phyloP scores from a whole-genome alignment of 2,797 vertebrate genomes.

The Lepus oiostolus region DNA sequence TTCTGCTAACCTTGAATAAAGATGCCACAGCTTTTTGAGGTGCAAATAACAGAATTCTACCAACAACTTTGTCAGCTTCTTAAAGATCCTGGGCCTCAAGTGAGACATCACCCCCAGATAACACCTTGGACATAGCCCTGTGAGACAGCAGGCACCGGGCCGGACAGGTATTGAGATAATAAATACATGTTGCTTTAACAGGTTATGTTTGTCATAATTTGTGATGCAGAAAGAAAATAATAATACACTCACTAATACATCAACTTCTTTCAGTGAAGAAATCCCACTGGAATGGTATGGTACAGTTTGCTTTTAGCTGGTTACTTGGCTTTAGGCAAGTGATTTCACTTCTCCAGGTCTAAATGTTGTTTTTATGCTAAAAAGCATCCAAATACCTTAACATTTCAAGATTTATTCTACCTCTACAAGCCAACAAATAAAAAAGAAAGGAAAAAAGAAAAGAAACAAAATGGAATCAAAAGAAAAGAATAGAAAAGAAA shows the following conservation, averaged over 20 bases:
- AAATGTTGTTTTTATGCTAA: neutral
- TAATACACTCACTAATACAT: neutral
- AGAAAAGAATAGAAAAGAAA: neutral
- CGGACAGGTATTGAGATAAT: neutral
- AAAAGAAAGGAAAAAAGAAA: neutral
- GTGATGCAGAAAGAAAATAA: neutral
- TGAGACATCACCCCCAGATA: neutral
- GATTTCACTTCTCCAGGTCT: slow-evolving; percentile 4
- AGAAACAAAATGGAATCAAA: neutral
- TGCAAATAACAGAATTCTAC: neutral
- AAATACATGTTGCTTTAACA: neutral
- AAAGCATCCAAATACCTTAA: neutral
- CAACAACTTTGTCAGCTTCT: neutral
- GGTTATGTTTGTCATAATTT: neutral
- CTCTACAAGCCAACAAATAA: neutral
- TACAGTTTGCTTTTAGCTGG: slow-evolving; percentile 9
- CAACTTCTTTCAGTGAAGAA: neutral
- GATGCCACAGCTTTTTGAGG: neutral
- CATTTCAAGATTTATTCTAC: neutral
- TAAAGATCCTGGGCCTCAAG: neutral
- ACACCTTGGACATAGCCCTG: neutral
- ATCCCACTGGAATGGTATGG: neutral
- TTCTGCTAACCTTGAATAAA: neutral
- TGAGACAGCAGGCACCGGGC: neutral
- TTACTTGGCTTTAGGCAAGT: slow-evolving; percentile 24